Conservation (phyloP, 2,888 invertebrate species). For the Geotrupes spiniger region DNA sequence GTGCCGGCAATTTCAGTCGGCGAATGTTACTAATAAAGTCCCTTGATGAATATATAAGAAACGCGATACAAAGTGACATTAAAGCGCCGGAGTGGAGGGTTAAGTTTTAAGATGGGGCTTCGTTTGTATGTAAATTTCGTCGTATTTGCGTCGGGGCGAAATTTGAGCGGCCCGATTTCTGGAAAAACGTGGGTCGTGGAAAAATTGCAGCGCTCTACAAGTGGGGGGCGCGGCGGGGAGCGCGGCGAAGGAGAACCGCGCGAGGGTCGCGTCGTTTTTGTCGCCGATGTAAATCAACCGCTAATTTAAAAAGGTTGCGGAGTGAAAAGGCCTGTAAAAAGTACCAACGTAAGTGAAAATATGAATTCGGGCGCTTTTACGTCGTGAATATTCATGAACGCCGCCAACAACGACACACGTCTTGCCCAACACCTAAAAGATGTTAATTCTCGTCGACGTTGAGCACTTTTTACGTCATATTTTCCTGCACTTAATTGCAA, state of each 20-base stretch:
- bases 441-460: not conserved
- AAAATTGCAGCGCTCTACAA: too few relatives aligned
- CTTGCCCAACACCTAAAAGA: not conserved
- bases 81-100: slow-evolving; percentile 42
- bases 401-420: not conserved
- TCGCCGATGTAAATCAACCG: slow-evolving; percentile 22
- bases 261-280: slow-evolving; percentile 7
- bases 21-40: slow-evolving; percentile 45
- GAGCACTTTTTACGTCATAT: slow-evolving; percentile 1
- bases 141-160: slow-evolving; percentile 10
- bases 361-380: slow-evolving; percentile 35
- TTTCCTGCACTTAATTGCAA: too few relatives aligned
- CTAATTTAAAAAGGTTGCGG: slow-evolving; percentile 43
- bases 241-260: slow-evolving; percentile 1
- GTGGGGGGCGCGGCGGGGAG: not conserved
- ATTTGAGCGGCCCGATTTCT: slow-evolving; percentile 7
- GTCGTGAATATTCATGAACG: slow-evolving; percentile 1
- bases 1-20: slow-evolving; percentile 20
- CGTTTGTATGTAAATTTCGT: slow-evolving; percentile 35
- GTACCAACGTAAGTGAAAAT: slow-evolving; percentile 45
- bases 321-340: slow-evolving; percentile 47
- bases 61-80: slow-evolving; percentile 49
- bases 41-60: slow-evolving; percentile 50
- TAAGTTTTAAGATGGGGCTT: slow-evolving; percentile 47
- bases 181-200: too few relatives aligned